These are phyloP conservation scores for Scytalopus superciliaris DNA, from an alignment of 2,113 vertebrate species.

Conservation along the genomic window DNA sequence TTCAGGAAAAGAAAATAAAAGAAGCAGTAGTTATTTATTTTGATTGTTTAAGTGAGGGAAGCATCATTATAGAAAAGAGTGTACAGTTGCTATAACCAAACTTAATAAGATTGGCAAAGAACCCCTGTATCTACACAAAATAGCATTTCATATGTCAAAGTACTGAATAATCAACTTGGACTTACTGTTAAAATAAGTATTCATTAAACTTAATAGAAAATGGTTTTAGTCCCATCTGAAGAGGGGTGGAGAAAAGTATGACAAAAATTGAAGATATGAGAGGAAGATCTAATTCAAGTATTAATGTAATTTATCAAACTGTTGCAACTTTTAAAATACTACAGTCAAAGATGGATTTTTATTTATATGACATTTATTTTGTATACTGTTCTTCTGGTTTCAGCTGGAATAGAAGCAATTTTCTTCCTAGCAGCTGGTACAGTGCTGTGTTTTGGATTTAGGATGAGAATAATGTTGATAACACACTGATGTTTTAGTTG, in stretches of 20 bases:
- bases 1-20: conserved; percentile 64
- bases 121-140: neutral
- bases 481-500: neutral
- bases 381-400: neutral
- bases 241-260: neutral
- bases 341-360: neutral
- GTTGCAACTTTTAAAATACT: neutral
- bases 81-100: neutral
- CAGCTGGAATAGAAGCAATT: neutral
- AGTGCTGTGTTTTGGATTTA: neutral
- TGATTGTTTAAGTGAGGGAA: neutral
- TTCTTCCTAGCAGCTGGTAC: neutral
- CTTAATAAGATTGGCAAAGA: neutral
- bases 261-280: neutral
- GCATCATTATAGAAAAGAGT: neutral
- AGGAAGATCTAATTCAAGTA: neutral
- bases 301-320: neutral
- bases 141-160: neutral
- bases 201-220: neutral
- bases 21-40: conserved; percentile 36
- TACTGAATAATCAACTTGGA: neutral
- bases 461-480: neutral
- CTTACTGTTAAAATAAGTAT: conserved; percentile 1
- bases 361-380: neutral
- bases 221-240: neutral